Percentiles rank a stretch among this genome's conserved stretches.
These are phyloP conservation scores for Arnoldichthys spilopterus DNA, from an alignment of 2,797 vertebrate genomes.

Conservation along the genomic window DNA sequence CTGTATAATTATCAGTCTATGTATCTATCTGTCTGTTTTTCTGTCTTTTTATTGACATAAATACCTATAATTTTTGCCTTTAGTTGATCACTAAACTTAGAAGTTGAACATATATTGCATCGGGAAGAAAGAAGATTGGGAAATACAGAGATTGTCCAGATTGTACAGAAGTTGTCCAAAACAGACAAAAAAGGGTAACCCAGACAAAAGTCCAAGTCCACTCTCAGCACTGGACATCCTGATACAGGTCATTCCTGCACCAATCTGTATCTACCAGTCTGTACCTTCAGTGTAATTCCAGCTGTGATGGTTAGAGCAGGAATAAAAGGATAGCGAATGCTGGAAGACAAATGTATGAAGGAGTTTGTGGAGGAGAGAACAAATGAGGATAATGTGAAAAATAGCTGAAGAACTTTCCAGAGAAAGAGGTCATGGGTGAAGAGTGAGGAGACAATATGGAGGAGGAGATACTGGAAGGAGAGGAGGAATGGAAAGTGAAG, in stretches of 20 bases:
- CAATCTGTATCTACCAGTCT: not conserved
- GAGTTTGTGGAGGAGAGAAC: constrained; percentile 1
- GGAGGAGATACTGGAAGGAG: constrained; percentile 1
- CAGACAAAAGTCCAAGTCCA: not conserved
- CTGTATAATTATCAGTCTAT: too few species aligned
- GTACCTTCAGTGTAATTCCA: not conserved
- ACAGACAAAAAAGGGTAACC: not conserved
- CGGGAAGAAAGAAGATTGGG: not conserved
- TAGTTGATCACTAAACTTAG: not conserved
- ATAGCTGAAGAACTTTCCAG: not conserved
- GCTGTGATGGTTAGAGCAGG: not conserved
- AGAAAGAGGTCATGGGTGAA: not conserved
- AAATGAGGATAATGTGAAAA: not conserved
- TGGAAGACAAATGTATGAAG: not conserved
- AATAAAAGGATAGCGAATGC: not conserved
- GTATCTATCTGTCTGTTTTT: too few species aligned
- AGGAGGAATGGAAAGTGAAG: constrained; percentile 1
- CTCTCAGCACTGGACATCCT: not conserved
- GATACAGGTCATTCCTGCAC: not conserved
- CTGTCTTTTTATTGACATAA: too few species aligned
- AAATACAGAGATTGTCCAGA: not conserved
- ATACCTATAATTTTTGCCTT: not conserved
- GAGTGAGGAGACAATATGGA: not conserved
- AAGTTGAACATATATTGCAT: too few species aligned
- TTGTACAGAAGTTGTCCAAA: not conserved